Evolutionary conservation across 2,888 invertebrate genomes (phyloP).

Genomic region (Hetaerina titia): DNA sequence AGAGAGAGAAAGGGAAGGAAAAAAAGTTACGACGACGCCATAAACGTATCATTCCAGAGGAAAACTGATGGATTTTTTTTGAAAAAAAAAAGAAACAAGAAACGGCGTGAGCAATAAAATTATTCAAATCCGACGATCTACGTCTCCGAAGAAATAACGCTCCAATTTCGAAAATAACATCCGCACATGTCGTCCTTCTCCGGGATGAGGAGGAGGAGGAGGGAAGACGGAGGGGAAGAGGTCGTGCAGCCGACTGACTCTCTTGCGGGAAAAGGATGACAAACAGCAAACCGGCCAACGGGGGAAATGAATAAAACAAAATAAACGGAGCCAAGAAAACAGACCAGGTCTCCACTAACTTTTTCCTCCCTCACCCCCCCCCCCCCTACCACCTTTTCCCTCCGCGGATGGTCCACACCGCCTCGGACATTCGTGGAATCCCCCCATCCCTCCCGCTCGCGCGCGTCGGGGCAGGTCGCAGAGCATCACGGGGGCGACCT

Average conservation of each 20-base stretch:
- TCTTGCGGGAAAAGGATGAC: neutral
- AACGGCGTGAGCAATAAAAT: neutral
- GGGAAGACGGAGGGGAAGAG: neutral
- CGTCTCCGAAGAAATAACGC: neutral
- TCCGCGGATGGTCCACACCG: neutral
- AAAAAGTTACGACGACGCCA: neutral
- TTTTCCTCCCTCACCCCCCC: neutral
- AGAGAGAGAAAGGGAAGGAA: neutral
- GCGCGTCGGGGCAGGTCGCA: neutral
- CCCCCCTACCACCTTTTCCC: neutral
- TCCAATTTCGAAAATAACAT: neutral
- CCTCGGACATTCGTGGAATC: neutral
- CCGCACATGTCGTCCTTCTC: neutral
- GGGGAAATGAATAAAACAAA: neutral
- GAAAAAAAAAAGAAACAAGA: no score
- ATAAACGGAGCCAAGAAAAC: neutral
- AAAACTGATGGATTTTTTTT: no score
- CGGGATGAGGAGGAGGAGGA: neutral
- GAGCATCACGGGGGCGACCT: neutral
- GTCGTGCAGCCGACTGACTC: neutral
- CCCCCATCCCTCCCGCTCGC: neutral
- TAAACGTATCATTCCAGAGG: no score
- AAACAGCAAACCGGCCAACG: neutral
- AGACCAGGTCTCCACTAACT: neutral
- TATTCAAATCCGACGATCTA: conserved; percentile 6